phyloP scores from a whole-genome alignment of 2,888 invertebrate species.

The Elmis aenea region DNA sequence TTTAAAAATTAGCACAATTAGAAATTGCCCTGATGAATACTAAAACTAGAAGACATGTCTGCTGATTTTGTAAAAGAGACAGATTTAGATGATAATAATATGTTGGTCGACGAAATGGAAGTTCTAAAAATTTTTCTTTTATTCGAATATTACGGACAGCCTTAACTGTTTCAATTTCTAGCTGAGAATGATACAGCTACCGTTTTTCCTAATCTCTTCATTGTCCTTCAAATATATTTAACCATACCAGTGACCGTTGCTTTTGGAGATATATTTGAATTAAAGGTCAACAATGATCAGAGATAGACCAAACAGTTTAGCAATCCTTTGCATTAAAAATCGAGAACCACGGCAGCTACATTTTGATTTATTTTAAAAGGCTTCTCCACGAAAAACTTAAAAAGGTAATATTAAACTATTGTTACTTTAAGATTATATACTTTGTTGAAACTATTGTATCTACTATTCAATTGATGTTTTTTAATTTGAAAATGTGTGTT shows the following conservation, averaged over 20 bases:
- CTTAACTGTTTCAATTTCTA: neutral
- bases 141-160: neutral
- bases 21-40: neutral
- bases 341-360: slow-evolving; percentile 1
- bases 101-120: neutral
- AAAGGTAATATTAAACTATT: too few species aligned
- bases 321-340: neutral
- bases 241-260: neutral
- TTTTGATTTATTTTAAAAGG: neutral
- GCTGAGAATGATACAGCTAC: neutral
- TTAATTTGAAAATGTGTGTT: too few species aligned
- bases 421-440: too few species aligned
- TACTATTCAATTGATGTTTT: too few species aligned
- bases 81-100: neutral
- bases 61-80: neutral
- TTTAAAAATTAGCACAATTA: neutral
- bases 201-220: neutral
- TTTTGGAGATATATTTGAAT: neutral
- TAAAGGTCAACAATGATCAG: neutral
- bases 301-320: neutral
- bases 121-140: neutral
- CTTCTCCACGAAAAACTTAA: too few species aligned
- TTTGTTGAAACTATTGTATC: too few species aligned
- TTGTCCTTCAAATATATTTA: neutral
- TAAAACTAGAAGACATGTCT: neutral